phyloP scores from a whole-genome alignment of 2,888 invertebrate genomes.

The Limnephilus lunatus region DNA sequence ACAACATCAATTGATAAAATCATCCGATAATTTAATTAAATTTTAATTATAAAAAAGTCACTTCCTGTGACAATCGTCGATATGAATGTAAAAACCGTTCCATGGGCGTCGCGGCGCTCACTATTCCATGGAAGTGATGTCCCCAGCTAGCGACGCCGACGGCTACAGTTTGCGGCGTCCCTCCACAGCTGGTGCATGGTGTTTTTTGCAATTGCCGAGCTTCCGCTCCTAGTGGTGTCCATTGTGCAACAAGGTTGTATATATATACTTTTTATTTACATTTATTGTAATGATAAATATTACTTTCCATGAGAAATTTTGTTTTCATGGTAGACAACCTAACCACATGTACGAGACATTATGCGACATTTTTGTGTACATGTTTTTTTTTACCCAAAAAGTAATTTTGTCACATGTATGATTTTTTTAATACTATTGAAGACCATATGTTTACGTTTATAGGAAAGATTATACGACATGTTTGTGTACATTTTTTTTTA shows the following conservation, averaged over 20 bases:
- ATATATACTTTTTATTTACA: background rate
- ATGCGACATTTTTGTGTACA: too few species aligned
- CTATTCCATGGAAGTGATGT: background rate
- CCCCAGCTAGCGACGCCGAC: background rate
- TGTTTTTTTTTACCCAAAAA: too few species aligned
- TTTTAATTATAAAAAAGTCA: background rate
- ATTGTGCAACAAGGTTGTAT: constrained; percentile 6
- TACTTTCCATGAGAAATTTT: background rate
- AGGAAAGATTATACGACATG: background rate
- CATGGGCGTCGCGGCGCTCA: constrained; percentile 40
- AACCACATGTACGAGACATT: background rate
- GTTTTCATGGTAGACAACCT: background rate
- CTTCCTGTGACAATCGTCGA: background rate
- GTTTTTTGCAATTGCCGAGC: constrained; percentile 14
- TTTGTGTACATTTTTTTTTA: background rate
- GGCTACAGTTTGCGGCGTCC: constrained; percentile 36
- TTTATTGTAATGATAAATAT: background rate
- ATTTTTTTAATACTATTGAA: background rate
- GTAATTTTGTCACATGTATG: background rate
- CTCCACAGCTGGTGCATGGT: constrained; percentile 26
- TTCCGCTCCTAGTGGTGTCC: constrained; percentile 12
- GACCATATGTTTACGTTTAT: background rate
- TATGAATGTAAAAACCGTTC: constrained; percentile 32
- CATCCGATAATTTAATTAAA: background rate
- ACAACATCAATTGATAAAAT: too few species aligned